Conservation (phyloP, 2,888 invertebrate genomes). For the Cephus sareptanus region DNA sequence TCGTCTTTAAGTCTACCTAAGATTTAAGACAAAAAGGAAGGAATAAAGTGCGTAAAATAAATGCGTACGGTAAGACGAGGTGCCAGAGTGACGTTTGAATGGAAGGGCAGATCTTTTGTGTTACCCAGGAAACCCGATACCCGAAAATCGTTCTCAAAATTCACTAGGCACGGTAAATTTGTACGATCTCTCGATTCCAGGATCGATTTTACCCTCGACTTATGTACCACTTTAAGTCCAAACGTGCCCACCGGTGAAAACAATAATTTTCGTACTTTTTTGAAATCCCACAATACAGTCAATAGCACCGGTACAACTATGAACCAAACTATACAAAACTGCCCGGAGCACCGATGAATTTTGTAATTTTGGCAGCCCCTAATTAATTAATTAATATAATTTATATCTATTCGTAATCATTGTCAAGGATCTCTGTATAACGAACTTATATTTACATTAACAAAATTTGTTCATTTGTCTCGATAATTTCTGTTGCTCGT, state of each 20-base stretch:
- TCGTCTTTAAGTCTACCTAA: conserved; percentile 52
- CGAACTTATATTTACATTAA: too few species aligned
- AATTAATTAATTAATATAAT: not conserved
- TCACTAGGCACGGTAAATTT: conserved; percentile 26
- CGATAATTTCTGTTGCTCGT: not conserved
- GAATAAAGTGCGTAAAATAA: conserved; percentile 48
- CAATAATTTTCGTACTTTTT: not conserved
- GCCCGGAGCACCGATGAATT: not conserved
- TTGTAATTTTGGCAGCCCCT: not conserved
- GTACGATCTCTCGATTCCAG: not conserved
- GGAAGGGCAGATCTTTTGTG: conserved; percentile 56
- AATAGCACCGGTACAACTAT: not conserved
- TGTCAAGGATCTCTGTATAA: not conserved
- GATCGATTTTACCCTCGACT: not conserved
- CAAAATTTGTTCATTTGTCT: not conserved
- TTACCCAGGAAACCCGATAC: conserved; percentile 59
- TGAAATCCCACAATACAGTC: not conserved
- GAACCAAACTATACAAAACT: not conserved
- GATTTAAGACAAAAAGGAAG: conserved; percentile 52
- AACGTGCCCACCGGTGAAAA: not conserved
- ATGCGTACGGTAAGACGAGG: conserved; percentile 57
- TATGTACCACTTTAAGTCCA: not conserved
- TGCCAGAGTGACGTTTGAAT: conserved; percentile 66
- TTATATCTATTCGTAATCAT: not conserved
- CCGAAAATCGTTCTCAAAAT: conserved; percentile 64